Evolutionary conservation across 2,113 vertebrate genomes (phyloP).

Genomic region (Tragulus kanchil): DNA sequence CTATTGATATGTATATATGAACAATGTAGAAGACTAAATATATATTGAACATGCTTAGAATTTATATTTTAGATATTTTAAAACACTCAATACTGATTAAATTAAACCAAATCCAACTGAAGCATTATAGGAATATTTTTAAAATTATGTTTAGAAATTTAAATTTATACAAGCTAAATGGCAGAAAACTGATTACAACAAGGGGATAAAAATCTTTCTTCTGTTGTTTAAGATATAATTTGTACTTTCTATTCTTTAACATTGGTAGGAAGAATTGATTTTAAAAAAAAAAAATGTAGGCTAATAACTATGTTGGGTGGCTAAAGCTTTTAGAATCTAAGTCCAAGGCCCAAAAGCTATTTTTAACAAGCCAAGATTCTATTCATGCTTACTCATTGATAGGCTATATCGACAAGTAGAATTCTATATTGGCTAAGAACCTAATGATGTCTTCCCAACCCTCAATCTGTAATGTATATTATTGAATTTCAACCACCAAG

Average conservation of each 20-base stretch:
- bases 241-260: slow-evolving; percentile 44
- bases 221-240: neutral
- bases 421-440: slow-evolving; percentile 59
- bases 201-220: neutral
- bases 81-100: neutral
- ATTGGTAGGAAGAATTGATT: neutral
- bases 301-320: neutral
- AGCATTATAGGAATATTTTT: neutral
- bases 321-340: slow-evolving; percentile 38
- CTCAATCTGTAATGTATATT: slow-evolving; percentile 69
- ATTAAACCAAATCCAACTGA: neutral
- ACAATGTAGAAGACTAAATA: neutral
- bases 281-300: neutral
- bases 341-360: neutral
- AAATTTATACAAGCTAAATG: neutral
- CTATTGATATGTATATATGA: neutral
- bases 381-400: slow-evolving; percentile 46
- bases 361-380: slow-evolving; percentile 47
- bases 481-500: slow-evolving; percentile 75
- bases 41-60: slow-evolving; percentile 2
- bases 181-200: neutral
- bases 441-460: slow-evolving; percentile 58
- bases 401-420: slow-evolving; percentile 37
- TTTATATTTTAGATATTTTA: neutral
- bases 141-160: neutral